Conservation (phyloP, 1,140 invertebrate genomes). For the Apocrypta bakeri region DNA sequence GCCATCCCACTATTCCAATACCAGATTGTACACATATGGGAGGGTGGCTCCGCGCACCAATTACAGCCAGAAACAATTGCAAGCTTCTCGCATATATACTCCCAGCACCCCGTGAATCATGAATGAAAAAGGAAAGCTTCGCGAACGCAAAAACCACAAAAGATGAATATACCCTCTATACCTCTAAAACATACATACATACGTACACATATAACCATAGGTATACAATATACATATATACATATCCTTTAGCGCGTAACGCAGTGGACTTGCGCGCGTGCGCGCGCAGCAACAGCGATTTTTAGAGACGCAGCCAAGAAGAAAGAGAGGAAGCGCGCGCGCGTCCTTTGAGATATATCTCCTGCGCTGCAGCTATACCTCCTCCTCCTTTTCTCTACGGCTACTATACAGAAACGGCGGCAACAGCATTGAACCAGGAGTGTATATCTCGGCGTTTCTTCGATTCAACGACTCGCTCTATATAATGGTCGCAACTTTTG, state of each 20-base stretch:
- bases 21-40: no score
- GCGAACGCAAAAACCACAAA: background rate
- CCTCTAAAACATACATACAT: conserved; percentile 50
- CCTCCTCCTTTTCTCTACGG: conserved; percentile 26
- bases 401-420: no score
- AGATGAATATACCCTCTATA: conserved; percentile 53
- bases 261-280: conserved; percentile 60
- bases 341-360: conserved; percentile 56
- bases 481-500: conserved; percentile 5
- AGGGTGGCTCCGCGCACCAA: no score
- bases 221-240: background rate
- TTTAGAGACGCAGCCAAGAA: conserved; percentile 32
- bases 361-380: background rate
- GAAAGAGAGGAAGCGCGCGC: conserved; percentile 31
- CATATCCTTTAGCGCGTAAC: conserved; percentile 70
- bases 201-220: background rate
- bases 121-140: no score
- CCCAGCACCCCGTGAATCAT: no score
- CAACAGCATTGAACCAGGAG: no score
- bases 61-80: no score
- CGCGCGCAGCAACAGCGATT: conserved; percentile 1
- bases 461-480: background rate
- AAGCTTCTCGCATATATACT: no score
- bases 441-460: background rate
- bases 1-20: no score